Percentiles rank a stretch among this genome's conserved stretches.
Evolutionary conservation across 1,140 invertebrate genomes (phyloP).

Genomic region (Zophobas morio): DNA sequence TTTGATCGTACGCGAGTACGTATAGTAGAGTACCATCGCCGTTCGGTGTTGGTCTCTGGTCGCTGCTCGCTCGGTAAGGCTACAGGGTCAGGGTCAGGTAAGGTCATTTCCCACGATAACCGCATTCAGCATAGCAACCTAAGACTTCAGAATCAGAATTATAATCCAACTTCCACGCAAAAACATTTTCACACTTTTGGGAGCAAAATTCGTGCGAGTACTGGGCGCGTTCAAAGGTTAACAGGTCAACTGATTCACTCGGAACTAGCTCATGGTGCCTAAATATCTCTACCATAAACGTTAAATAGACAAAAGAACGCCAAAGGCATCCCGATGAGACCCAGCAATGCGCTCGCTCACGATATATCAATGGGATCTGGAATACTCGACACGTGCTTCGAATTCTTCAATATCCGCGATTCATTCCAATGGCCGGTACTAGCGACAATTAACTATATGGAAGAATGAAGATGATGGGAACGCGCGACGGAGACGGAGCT

Average conservation of each 20-base stretch:
- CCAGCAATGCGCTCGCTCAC: constrained; percentile 23
- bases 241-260: not conserved
- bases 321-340: constrained; percentile 2
- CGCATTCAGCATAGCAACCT: constrained; percentile 64
- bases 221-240: constrained; percentile 1
- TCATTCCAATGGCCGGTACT: not conserved
- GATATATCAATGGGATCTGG: constrained; percentile 38
- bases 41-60: constrained; percentile 52
- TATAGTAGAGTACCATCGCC: constrained; percentile 45
- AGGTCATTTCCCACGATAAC: constrained; percentile 69
- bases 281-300: constrained; percentile 10
- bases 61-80: constrained; percentile 59
- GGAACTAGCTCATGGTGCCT: not conserved
- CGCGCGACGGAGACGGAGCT: not conserved
- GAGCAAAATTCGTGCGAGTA: not conserved
- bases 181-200: constrained; percentile 41
- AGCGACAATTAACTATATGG: not conserved
- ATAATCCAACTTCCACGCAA: constrained; percentile 56
- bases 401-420: constrained; percentile 20
- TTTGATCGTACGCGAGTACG: constrained; percentile 39
- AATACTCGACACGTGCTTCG: constrained; percentile 36
- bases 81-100: constrained; percentile 68
- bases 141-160: constrained; percentile 59
- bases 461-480: not conserved
- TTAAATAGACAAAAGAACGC: constrained; percentile 19